These are phyloP conservation scores for Corythornis madagascariensis DNA, from an alignment of 2,113 vertebrate species.

Conservation along the genomic window DNA sequence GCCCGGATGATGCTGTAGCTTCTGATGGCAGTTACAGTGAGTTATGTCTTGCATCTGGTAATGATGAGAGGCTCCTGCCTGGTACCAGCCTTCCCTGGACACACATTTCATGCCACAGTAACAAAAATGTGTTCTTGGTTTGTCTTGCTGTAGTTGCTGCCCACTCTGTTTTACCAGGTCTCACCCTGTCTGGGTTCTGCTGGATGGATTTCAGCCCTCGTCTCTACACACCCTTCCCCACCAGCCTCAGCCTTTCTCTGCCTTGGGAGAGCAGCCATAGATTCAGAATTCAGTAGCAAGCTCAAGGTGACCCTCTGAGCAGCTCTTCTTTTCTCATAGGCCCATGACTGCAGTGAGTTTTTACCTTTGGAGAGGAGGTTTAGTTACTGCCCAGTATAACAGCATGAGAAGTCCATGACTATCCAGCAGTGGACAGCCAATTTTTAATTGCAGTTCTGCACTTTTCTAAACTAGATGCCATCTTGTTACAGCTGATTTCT, in stretches of 20 bases:
- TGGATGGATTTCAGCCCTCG: background rate
- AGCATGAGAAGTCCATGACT: background rate
- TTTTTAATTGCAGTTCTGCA: background rate
- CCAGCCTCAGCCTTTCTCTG: background rate
- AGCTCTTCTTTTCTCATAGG: background rate
- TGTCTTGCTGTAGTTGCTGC: background rate
- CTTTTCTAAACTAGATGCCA: background rate
- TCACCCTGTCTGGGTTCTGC: background rate
- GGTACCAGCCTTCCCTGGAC: background rate
- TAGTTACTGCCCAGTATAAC: background rate
- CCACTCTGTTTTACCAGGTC: background rate
- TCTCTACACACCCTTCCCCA: background rate
- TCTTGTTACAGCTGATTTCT: background rate
- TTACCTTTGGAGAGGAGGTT: background rate
- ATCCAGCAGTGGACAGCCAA: background rate
- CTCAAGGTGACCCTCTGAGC: background rate
- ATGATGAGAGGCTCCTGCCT: background rate
- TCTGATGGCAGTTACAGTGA: background rate
- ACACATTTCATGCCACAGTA: background rate
- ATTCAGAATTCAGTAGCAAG: background rate
- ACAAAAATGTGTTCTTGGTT: background rate
- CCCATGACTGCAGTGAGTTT: background rate
- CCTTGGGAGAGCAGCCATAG: background rate
- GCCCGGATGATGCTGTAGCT: background rate
- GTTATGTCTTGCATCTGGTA: fast-evolving